A percentile compares a stretch with the other conserved stretches of the same genome.
Conservation (phyloP, 2,113 vertebrate genomes). For the Colossoma macropomum region DNA sequence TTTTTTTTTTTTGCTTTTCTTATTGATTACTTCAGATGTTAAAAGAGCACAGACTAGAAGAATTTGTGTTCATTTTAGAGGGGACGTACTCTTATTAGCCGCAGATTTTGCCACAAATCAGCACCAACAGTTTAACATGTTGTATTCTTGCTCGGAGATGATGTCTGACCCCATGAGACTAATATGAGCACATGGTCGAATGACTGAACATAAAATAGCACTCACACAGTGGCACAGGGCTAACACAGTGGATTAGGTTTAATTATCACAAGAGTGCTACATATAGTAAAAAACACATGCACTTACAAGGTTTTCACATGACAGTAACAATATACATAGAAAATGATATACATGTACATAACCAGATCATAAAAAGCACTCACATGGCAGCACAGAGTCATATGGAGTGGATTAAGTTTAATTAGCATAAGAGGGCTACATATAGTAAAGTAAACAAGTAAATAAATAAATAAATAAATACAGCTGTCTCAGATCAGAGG, state of each 20-base stretch:
- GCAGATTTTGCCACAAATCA: too few species aligned
- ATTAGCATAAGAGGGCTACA: background rate
- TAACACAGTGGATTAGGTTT: constrained; percentile 14
- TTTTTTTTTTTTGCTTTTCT: too few species aligned
- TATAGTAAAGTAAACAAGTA: background rate
- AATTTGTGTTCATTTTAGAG: too few species aligned
- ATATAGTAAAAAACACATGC: background rate
- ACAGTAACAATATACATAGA: background rate
- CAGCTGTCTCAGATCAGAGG: constrained; percentile 24
- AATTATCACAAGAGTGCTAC: background rate
- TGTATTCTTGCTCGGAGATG: too few species aligned
- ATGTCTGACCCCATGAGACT: too few species aligned
- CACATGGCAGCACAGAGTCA: background rate
- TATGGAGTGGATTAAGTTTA: constrained; percentile 20
- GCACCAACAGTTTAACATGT: too few species aligned
- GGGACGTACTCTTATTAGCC: too few species aligned
- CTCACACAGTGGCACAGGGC: background rate
- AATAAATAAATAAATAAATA: constrained; percentile 1
- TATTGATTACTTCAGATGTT: too few species aligned
- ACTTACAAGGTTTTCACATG: background rate
- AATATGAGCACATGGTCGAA: constrained; percentile 1
- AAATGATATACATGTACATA: constrained; percentile 15
- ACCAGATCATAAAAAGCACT: background rate
- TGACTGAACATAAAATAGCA: background rate
- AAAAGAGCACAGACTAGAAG: too few species aligned